A percentile compares a stretch with the other conserved stretches of the same genome.
Evolutionary conservation across 2,113 vertebrate genomes (phyloP).

Genomic region (Salminus brasiliensis): DNA sequence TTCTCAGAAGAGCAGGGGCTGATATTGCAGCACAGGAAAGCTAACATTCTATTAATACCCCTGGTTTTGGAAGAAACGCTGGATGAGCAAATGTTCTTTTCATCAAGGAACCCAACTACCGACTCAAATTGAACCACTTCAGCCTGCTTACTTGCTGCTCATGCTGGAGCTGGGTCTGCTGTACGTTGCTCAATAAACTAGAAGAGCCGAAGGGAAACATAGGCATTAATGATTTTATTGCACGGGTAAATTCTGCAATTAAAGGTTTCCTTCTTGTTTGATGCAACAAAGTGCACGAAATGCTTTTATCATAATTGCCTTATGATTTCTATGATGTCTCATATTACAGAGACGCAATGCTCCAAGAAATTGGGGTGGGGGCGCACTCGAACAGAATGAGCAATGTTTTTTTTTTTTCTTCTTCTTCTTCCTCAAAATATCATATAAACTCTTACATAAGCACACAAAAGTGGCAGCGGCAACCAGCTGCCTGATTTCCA

Average conservation of each 20-base stretch:
- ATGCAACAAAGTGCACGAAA: not conserved
- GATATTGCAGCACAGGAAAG: no score
- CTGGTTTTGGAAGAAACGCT: no score
- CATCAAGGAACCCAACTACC: not conserved
- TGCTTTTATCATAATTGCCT: not conserved
- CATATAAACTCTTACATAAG: not conserved
- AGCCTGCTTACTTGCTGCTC: conserved; percentile 43
- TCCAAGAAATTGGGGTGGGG: not conserved
- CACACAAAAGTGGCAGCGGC: not conserved
- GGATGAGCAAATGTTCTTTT: not conserved
- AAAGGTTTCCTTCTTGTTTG: not conserved
- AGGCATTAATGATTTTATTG: conserved; percentile 4
- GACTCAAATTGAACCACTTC: conserved; percentile 38
- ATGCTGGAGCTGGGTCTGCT: conserved; percentile 34
- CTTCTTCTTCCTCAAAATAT: not conserved
- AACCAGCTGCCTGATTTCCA: not conserved
- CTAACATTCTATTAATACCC: no score
- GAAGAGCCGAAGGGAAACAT: not conserved
- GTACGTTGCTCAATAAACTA: conserved; percentile 13
- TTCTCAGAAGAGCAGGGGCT: no score
- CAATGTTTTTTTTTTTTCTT: no score
- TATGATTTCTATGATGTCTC: not conserved
- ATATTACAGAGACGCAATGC: conserved; percentile 12
- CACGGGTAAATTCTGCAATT: conserved; percentile 10
- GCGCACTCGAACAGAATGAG: not conserved